These are phyloP conservation scores for Campylorhamphus procurvoides DNA, from an alignment of 2,113 vertebrate genomes.

Conservation along the genomic window DNA sequence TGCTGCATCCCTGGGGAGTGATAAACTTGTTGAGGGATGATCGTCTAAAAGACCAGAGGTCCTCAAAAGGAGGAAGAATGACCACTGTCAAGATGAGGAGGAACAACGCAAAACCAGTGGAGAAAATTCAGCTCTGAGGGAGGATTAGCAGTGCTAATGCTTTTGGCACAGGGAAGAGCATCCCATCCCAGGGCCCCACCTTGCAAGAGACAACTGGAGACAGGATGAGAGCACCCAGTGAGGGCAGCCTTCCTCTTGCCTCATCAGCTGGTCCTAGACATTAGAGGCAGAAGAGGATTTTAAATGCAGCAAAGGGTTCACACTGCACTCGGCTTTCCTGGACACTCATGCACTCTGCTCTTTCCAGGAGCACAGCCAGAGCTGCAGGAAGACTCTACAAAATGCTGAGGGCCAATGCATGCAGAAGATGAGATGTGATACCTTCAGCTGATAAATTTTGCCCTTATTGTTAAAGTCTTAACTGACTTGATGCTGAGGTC, in stretches of 20 bases:
- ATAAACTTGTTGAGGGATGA: neutral
- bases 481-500: accelerated
- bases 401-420: neutral
- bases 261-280: accelerated
- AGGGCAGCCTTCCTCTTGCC: neutral
- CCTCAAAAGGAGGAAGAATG: neutral
- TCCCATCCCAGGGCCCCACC: neutral
- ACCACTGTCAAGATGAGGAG: neutral
- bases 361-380: neutral
- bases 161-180: neutral
- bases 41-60: neutral
- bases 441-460: neutral
- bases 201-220: neutral
- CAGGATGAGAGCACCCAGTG: accelerated
- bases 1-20: neutral
- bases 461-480: neutral
- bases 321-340: neutral
- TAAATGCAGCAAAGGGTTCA: neutral
- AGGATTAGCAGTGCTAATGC: accelerated
- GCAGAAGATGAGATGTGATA: accelerated
- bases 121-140: neutral
- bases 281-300: neutral
- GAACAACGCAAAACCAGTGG: neutral
- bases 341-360: accelerated
- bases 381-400: neutral